Conservation (phyloP, 2,113 vertebrate species). For the Sturnus vulgaris region DNA sequence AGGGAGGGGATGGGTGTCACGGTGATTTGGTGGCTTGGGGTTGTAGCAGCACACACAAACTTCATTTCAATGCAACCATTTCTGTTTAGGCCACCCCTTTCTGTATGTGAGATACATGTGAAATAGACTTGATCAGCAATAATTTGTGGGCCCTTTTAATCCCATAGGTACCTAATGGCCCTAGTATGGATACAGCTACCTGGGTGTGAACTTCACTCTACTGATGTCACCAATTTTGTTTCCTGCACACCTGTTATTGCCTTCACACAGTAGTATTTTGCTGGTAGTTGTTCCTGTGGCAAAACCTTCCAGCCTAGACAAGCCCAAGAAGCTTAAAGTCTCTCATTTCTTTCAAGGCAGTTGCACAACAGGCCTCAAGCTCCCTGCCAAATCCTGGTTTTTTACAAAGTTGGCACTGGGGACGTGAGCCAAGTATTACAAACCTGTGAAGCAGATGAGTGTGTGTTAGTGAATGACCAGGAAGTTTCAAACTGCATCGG, state of each 20-base stretch:
- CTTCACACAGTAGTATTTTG: background rate
- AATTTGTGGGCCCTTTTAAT: background rate
- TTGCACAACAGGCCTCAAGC: background rate
- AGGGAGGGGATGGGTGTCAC: accelerated
- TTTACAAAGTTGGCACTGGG: background rate
- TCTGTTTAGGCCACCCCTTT: background rate
- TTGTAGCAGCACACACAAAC: background rate
- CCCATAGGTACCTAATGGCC: background rate
- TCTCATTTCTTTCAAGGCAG: background rate
- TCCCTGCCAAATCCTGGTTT: background rate
- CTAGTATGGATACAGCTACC: background rate
- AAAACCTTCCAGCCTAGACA: constrained; percentile 20
- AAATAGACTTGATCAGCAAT: background rate
- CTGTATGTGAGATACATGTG: background rate
- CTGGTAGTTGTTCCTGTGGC: background rate
- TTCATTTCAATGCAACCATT: background rate
- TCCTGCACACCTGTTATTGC: background rate
- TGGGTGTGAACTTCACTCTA: background rate
- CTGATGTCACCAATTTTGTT: background rate
- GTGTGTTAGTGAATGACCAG: background rate
- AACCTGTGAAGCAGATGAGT: background rate
- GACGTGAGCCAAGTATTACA: background rate
- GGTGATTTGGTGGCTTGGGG: background rate
- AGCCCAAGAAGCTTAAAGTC: background rate
- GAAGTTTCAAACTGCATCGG: constrained; percentile 25